phyloP scores from a whole-genome alignment of 2,113 vertebrate species.

The Chloroceryle aenea region DNA sequence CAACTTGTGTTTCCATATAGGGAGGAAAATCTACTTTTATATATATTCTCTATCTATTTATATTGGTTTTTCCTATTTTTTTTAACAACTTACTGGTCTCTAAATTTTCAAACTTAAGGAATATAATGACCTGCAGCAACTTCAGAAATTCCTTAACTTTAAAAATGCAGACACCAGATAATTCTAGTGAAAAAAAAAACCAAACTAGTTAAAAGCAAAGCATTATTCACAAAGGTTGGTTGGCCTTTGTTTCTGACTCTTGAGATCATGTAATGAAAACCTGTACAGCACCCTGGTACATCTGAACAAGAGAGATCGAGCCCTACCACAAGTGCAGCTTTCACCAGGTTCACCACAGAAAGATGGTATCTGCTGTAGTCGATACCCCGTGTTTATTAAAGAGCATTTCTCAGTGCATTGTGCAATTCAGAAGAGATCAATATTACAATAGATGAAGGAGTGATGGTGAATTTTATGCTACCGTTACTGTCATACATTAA shows the following conservation, averaged over 20 bases:
- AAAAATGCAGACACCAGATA: background rate
- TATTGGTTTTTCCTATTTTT: background rate
- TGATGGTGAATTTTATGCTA: conserved; percentile 70
- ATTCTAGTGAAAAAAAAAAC: background rate
- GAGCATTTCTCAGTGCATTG: background rate
- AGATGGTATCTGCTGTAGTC: background rate
- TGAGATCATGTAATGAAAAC: background rate
- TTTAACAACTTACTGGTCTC: background rate
- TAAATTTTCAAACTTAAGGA: background rate
- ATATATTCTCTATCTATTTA: background rate
- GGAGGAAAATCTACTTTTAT: background rate
- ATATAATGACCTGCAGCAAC: background rate
- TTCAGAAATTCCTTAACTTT: background rate
- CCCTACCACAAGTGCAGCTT: background rate
- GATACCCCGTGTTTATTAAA: conserved; percentile 4
- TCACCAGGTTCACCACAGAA: background rate
- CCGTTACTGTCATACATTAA: conserved; percentile 33
- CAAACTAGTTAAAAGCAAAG: background rate
- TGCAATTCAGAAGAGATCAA: conserved; percentile 28
- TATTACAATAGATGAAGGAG: background rate
- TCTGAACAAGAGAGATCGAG: background rate
- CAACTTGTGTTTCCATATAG: background rate
- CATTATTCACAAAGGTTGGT: rapidly evolving
- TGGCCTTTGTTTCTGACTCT: background rate
- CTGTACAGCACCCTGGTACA: background rate